A percentile compares a stretch with the other conserved stretches of the same genome.
Conservation (phyloP, 1,140 invertebrate species). For the Adoxophyes honmai region DNA sequence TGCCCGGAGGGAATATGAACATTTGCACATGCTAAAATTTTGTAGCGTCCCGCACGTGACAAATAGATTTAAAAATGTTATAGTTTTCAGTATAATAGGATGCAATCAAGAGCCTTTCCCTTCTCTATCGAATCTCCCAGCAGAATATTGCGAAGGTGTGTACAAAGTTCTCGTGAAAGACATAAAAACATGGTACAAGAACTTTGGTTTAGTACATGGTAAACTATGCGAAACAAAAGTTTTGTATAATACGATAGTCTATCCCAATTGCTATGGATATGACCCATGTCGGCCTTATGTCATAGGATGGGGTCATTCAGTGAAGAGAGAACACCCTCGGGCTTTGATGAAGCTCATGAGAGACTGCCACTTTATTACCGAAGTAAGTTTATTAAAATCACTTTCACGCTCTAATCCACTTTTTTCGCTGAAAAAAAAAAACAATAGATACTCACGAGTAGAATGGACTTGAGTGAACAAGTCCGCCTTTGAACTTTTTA, state of each 20-base stretch:
- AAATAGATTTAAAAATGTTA: not conserved
- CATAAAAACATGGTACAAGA: not conserved
- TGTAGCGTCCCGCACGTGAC: not conserved
- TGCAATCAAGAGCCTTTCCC: not conserved
- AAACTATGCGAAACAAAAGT: not conserved
- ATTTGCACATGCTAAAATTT: not conserved
- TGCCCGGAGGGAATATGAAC: not conserved
- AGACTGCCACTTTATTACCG: slow-evolving; percentile 3
- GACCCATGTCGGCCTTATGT: too few species aligned
- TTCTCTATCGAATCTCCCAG: not conserved
- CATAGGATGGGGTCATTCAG: slow-evolving; percentile 4
- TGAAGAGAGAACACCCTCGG: not conserved
- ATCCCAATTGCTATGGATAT: too few species aligned
- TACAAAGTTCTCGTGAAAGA: not conserved
- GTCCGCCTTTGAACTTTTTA: too few species aligned
- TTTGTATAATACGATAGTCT: too few species aligned
- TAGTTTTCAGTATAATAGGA: slow-evolving; percentile 1
- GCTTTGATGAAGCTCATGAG: not conserved
- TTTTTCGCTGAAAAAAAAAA: too few species aligned
- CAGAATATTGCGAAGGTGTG: not conserved
- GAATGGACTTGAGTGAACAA: too few species aligned
- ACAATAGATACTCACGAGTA: too few species aligned
- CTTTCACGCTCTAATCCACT: not conserved
- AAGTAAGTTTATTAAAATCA: not conserved
- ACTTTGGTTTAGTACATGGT: not conserved